A percentile compares a stretch with the other conserved stretches of the same genome.
Conservation (phyloP, 2,113 vertebrate species). For the Abramis brama region DNA sequence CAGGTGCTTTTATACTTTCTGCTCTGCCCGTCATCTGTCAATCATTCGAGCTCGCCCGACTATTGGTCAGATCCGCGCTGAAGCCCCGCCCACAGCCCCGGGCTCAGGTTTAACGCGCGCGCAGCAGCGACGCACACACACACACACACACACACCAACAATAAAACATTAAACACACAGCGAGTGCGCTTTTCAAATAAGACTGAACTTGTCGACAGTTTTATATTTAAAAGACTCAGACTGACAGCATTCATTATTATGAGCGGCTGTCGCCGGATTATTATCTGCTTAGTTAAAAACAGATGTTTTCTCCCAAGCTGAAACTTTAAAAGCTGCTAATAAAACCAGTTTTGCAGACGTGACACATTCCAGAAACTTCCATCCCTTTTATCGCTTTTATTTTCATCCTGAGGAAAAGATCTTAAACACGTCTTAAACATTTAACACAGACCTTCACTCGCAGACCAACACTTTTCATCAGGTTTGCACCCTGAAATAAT, state of each 20-base stretch:
- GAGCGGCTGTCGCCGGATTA: conserved; percentile 12
- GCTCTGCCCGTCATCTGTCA: neutral
- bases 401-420: neutral
- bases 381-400: neutral
- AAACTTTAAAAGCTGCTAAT: conserved; percentile 26
- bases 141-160: neutral
- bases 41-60: neutral
- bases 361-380: conserved; percentile 2
- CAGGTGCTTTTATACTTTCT: neutral
- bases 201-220: neutral
- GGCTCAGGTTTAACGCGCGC: neutral
- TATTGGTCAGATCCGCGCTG: neutral
- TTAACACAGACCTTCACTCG: too few relatives aligned
- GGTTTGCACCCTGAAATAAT: too few relatives aligned
- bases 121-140: too few relatives aligned
- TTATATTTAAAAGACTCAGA: neutral
- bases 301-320: neutral
- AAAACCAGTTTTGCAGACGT: neutral
- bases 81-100: neutral
- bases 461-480: too few relatives aligned
- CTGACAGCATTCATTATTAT: neutral
- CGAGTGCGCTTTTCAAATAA: neutral
- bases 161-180: neutral
- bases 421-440: neutral
- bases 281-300: conserved; percentile 7